Evolutionary conservation across 2,797 vertebrate genomes (phyloP).

Genomic region (Tachyglossus aculeatus): DNA sequence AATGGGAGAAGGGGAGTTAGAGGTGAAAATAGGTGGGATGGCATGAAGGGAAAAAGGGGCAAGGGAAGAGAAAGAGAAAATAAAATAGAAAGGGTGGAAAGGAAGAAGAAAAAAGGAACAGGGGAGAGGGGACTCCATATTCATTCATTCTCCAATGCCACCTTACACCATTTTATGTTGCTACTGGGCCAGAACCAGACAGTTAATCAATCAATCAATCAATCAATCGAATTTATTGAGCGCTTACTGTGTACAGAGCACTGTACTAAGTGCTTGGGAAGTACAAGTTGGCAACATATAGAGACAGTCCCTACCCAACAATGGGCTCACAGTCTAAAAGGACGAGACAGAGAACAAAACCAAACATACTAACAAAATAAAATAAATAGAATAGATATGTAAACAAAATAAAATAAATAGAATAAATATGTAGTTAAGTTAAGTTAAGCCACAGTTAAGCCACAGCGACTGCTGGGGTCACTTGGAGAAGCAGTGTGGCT

Average conservation of each 20-base stretch:
- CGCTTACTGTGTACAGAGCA: background rate
- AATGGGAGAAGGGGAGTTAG: background rate
- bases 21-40: too few relatives aligned
- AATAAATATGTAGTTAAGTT: background rate
- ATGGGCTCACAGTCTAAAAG: too few relatives aligned
- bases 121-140: background rate
- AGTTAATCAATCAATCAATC: background rate
- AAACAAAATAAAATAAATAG: too few relatives aligned
- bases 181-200: background rate
- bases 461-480: too few relatives aligned
- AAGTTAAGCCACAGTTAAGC: too few relatives aligned
- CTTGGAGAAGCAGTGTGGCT: too few relatives aligned
- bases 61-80: background rate
- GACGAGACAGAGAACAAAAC: too few relatives aligned
- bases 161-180: too few relatives aligned
- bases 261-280: background rate
- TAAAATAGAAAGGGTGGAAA: background rate
- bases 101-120: background rate
- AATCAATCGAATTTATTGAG: conserved; percentile 1
- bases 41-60: background rate
- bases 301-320: too few relatives aligned
- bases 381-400: too few relatives aligned
- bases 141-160: background rate
- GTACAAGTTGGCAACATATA: too few relatives aligned
- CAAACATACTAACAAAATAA: too few relatives aligned